These are phyloP conservation scores for Cynocephalus volans DNA, from an alignment of 2,113 vertebrate genomes.

Conservation along the genomic window DNA sequence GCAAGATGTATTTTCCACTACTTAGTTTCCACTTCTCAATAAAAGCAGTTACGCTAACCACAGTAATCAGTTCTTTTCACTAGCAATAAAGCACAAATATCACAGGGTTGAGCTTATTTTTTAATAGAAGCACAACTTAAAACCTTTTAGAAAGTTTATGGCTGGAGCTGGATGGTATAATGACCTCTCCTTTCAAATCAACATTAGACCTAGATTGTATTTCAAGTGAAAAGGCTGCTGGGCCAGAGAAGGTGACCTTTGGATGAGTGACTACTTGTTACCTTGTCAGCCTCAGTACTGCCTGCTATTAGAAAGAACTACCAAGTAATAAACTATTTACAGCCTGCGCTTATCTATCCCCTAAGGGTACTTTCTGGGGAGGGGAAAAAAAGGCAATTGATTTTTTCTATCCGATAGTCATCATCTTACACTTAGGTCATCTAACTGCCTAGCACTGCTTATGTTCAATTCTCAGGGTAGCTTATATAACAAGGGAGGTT, in stretches of 20 bases:
- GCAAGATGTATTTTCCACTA: slow-evolving; percentile 54
- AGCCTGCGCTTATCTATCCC: slow-evolving; percentile 58
- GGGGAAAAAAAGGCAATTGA: slow-evolving; percentile 3
- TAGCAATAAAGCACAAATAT: slow-evolving; percentile 70
- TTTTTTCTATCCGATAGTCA: slow-evolving; percentile 68
- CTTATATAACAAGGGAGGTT: not conserved
- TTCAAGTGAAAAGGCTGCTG: slow-evolving; percentile 74
- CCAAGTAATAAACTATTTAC: slow-evolving; percentile 68
- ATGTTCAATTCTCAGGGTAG: slow-evolving; percentile 61
- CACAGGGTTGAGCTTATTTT: slow-evolving; percentile 73
- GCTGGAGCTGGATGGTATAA: slow-evolving; percentile 26
- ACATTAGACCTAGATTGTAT: slow-evolving; percentile 60
- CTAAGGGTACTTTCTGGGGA: slow-evolving; percentile 52
- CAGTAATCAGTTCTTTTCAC: slow-evolving; percentile 64
- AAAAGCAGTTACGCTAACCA: slow-evolving; percentile 71
- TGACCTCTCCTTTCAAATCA: slow-evolving; percentile 72
- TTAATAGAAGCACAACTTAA: slow-evolving; percentile 64
- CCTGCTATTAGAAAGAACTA: slow-evolving; percentile 71
- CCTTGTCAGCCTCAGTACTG: slow-evolving; percentile 61
- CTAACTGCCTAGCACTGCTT: slow-evolving; percentile 32
- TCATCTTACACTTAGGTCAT: slow-evolving; percentile 46
- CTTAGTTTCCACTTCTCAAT: slow-evolving; percentile 55
- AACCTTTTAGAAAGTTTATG: slow-evolving; percentile 66
- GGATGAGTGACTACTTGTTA: slow-evolving; percentile 38
- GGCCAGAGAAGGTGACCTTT: slow-evolving; percentile 65